Evolutionary conservation across 2,113 vertebrate species (phyloP).

Genomic region (Rhizomys pruinosus): DNA sequence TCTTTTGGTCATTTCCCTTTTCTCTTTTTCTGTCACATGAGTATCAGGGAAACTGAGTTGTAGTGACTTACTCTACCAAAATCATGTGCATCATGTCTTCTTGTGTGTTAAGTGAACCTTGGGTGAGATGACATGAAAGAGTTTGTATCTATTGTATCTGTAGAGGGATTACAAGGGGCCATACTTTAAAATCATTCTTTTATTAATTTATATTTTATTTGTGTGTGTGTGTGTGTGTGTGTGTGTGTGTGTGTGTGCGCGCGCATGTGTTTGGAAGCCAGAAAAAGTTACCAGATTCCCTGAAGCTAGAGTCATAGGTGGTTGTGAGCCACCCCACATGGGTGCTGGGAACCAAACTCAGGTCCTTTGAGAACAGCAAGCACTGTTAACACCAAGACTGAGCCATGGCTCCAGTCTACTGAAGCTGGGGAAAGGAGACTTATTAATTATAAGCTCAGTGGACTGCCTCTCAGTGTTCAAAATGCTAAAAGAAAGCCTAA

Average conservation of each 20-base stretch:
- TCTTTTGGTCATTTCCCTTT: constrained; percentile 48
- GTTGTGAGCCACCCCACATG: not conserved
- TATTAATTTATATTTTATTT: not conserved
- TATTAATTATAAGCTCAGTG: constrained; percentile 34
- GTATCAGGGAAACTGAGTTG: constrained; percentile 27
- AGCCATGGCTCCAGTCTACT: not conserved
- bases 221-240: not conserved
- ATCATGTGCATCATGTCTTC: not conserved
- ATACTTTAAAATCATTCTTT: not conserved
- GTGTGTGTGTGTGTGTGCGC: not conserved
- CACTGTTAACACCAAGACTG: not conserved
- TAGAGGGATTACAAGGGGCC: constrained; percentile 18
- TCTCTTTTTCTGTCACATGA: not conserved
- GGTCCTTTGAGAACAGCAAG: not conserved
- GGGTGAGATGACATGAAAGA: not conserved
- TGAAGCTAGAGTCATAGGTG: not conserved
- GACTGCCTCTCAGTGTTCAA: not conserved
- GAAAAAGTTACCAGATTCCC: not conserved
- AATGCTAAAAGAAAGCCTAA: constrained; percentile 31
- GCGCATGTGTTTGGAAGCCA: not conserved
- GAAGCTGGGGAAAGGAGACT: not conserved
- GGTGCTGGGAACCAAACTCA: not conserved
- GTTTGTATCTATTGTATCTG: not conserved
- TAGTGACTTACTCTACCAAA: constrained; percentile 30
- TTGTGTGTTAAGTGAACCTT: constrained; percentile 52